Evolutionary conservation across 2,113 vertebrate species (phyloP), one percentile per base, ranked within the genome.

Genomic region (Oncorhynchus gorbuscha): DNA sequence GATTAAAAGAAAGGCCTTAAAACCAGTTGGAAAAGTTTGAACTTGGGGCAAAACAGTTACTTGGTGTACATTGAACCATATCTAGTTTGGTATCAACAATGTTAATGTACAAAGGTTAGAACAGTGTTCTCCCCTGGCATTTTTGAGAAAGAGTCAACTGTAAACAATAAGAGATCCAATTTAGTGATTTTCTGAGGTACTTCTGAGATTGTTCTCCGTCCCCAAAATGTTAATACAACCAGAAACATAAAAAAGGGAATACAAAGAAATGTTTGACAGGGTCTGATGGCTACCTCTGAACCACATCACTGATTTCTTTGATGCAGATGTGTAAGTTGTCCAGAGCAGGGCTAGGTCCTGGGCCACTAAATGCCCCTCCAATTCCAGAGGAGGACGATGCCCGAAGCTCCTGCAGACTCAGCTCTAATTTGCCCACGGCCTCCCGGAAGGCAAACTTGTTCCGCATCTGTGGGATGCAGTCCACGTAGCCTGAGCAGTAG

Each of bases 361-460:
- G 84, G 65, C 91, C 83, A n/a, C 94, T 89, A 61, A 76, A 69
- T 48, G 85, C 91, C 59, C 94, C 94, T 0, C 93, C 39, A 9
- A 11, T 45, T 45, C 39, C 89, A 14, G 20, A 20, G 2, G 95
- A 91, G 0, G 96, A 97, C 9, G 97, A 98, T 76, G 98, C 97
- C 89, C 98, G 96, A 90, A 99, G 92, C 79, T 99, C 98, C 91
- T 99, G 97, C 84, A 99, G 92, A 89, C 95, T 97, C 77, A 97
- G 95, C 88, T 99, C 98, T 90, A 99, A 94, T 90, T 97, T 98
- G 85, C 96, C 97, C 91, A 99, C 96, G 0, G 97, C 97, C 91
- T 98, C 97, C 48, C 97, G 95, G 87, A 99, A 99, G 90, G 97
- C 97, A 75, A 99, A 99, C 68, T 99, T 99, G 95, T 98, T 99